Base-by-base conservation (phyloP, 1,140 invertebrate genomes). In the Caenorhabditis brenneri region DNA sequence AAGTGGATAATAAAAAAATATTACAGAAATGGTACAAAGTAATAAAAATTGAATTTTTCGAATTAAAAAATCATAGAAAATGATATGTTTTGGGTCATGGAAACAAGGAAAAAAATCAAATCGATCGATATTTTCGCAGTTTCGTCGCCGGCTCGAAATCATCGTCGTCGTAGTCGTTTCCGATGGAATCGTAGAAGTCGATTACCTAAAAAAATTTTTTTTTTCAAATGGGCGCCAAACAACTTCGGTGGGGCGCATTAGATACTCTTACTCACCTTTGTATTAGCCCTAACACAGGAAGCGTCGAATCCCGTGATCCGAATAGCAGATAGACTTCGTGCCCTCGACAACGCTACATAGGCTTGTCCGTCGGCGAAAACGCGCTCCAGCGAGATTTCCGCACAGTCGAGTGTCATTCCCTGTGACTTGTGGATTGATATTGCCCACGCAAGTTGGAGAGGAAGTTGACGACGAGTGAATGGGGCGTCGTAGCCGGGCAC, bases 401-500 rank as follows among this genome's bases (percentile, higher is more conserved):
- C 96, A 92, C 95, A 97, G 89, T 98, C 96, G 80, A 98, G 92
- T 10, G 96, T 97, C 88, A 98, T 93, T 6, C 96, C 96, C 93
- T 93, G 95, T 82, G 95, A 96, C 92, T 98, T 98, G 90, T 98
- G 96, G 87, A 98, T 97, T 2, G 96, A 97, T 91, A 98, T 97
- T 1, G 96, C 96, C 96, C 96, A 98, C 16, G 96, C 96, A 16
- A 98, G 91, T 89, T 95, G 95, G 0, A 98, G 91, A 0, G 96
- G 96, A 4, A 97, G 91, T 90, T 95, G 95, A 88, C 93, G 93
- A n/a, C 95, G 92, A 39, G 93, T 93, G 2, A 95, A 85, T 0
- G 93, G 86, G 2, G 90, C 91, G 7, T 95, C 95, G 49, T 36
- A 16, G 80, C 93, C 93, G 2, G 93, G 90, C 55, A 93, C 93